Conservation (phyloP, 2,113 vertebrate species). For the Pampusana beccarii region DNA sequence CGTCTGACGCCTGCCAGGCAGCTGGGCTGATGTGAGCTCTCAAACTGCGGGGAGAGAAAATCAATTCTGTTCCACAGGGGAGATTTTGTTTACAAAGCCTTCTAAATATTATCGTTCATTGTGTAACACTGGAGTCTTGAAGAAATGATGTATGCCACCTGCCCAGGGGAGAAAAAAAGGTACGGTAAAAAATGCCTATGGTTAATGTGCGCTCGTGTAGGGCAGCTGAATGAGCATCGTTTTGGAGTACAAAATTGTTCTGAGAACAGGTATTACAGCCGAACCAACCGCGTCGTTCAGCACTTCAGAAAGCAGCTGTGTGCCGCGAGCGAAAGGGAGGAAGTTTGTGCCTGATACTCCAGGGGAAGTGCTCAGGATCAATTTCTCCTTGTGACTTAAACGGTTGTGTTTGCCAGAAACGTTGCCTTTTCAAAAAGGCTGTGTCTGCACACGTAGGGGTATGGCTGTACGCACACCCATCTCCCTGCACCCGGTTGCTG, state of each 20-base stretch:
- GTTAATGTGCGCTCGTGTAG: background rate
- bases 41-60: background rate
- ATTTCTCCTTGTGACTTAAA: background rate
- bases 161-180: background rate
- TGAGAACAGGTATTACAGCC: background rate
- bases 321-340: background rate
- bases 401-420: background rate
- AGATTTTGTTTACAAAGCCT: background rate
- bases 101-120: background rate
- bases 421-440: background rate
- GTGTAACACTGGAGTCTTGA: background rate
- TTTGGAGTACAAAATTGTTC: constrained; percentile 8
- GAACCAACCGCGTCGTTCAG: background rate
- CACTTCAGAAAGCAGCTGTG: background rate
- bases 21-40: background rate
- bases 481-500: background rate
- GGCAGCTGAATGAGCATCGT: background rate
- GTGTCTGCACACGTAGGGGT: background rate
- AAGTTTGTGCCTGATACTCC: background rate
- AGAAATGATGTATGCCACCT: background rate
- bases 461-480: background rate
- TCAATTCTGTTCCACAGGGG: background rate
- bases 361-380: background rate
- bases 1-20: background rate
- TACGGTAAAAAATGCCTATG: background rate